Conservation (phyloP, 2,888 invertebrate species). For the Thera obeliscata region DNA sequence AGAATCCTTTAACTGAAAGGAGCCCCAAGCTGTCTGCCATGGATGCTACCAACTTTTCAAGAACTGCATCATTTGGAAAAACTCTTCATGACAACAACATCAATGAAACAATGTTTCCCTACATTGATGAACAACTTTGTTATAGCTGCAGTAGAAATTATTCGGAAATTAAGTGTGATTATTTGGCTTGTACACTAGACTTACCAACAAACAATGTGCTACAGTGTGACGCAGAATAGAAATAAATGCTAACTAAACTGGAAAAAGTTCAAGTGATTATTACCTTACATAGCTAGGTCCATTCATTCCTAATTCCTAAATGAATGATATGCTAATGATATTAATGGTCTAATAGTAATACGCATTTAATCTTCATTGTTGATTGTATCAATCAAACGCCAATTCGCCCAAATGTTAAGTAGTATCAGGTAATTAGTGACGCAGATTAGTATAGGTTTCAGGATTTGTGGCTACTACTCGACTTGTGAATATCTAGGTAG, state of each 20-base stretch:
- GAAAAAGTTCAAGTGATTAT: no score
- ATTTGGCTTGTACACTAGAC: conserved; percentile 43
- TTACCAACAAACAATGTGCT: conserved; percentile 22
- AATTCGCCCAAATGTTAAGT: no score
- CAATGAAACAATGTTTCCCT: conserved; percentile 61
- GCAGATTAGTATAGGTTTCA: no score
- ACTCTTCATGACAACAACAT: conserved; percentile 35
- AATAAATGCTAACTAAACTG: background rate
- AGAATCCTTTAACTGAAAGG: conserved; percentile 76
- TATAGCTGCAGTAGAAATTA: conserved; percentile 73
- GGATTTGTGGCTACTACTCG: no score
- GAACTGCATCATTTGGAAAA: conserved; percentile 60
- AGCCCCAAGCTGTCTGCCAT: conserved; percentile 79
- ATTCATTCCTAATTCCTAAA: no score
- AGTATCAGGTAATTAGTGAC: no score
- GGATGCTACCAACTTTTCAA: conserved; percentile 86
- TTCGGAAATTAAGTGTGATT: conserved; percentile 55
- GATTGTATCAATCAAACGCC: no score
- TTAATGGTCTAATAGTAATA: no score
- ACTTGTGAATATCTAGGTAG: no score
- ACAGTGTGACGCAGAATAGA: background rate
- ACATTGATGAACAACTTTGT: conserved; percentile 62
- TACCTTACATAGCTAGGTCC: no score
- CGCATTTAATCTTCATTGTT: no score
- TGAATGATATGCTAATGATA: no score